Evolutionary conservation across 2,113 vertebrate genomes (phyloP).

Genomic region (Bombycilla garrulus): DNA sequence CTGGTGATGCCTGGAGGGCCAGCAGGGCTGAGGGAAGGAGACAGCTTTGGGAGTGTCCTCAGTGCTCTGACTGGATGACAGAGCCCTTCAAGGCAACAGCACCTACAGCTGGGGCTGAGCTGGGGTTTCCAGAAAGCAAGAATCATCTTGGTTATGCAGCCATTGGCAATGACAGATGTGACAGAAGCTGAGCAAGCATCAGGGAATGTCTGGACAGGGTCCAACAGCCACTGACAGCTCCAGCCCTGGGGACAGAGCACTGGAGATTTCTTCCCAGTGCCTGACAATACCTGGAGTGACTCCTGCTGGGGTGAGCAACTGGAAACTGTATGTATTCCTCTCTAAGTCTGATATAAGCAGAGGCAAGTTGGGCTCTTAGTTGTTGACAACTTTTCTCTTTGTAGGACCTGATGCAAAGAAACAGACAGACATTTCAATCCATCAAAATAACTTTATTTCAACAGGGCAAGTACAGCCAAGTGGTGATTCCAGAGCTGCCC

Average conservation of each 20-base stretch:
- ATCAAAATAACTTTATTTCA: constrained; percentile 26
- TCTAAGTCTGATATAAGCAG: not conserved
- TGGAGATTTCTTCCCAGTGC: not conserved
- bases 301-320: not conserved
- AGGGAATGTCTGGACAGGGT: not conserved
- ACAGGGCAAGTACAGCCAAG: not conserved
- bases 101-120: not conserved
- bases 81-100: not conserved
- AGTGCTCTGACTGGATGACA: not conserved
- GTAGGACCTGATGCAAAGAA: not conserved
- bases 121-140: not conserved
- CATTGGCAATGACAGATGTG: not conserved
- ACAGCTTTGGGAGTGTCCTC: not conserved
- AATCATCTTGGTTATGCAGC: not conserved
- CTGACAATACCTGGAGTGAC: not conserved
- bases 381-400: not conserved
- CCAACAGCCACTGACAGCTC: not conserved
- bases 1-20: not conserved
- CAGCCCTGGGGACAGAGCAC: not conserved
- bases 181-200: not conserved
- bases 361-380: not conserved
- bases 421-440: not conserved
- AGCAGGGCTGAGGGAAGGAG: not conserved
- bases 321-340: rapidly evolving
- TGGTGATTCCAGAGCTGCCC: not conserved